Conservation (phyloP, 1,140 invertebrate species). For the Ganaspis sp. region DNA sequence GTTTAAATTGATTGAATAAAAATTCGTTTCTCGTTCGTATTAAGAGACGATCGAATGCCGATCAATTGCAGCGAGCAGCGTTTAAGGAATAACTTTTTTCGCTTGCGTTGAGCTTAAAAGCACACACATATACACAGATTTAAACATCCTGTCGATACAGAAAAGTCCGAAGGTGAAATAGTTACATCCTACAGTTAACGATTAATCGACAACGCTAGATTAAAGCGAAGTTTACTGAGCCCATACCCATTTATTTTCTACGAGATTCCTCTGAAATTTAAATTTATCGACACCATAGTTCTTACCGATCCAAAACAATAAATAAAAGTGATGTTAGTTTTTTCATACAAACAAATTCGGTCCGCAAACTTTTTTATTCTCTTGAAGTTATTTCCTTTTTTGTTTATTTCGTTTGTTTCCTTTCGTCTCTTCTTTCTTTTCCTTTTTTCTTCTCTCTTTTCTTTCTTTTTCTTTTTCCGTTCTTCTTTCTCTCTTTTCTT, state of each 20-base stretch:
- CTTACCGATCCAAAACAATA: not conserved
- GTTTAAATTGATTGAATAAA: not conserved
- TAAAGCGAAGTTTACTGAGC: not conserved
- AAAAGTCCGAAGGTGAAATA: constrained; percentile 9
- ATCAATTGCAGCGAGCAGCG: not conserved
- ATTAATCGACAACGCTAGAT: constrained; percentile 5
- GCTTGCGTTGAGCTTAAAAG: not conserved
- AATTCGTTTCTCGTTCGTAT: not conserved
- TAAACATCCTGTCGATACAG: constrained; percentile 5
- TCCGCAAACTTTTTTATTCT: too few species aligned
- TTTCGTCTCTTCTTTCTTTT: too few species aligned
- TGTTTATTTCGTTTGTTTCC: too few species aligned
- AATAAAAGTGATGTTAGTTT: not conserved
- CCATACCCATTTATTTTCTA: not conserved
- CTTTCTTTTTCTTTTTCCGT: too few species aligned
- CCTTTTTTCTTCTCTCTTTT: too few species aligned
- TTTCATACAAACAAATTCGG: too few species aligned
- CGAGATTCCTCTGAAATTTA: not conserved
- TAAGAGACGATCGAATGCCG: not conserved
- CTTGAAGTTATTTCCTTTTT: too few species aligned
- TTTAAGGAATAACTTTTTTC: not conserved
- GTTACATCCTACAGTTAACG: not conserved
- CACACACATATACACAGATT: not conserved
- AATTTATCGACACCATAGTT: not conserved
- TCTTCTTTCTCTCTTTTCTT: too few species aligned